phyloP scores from a whole-genome alignment of 2,113 vertebrate species.

The Cettia cetti region DNA sequence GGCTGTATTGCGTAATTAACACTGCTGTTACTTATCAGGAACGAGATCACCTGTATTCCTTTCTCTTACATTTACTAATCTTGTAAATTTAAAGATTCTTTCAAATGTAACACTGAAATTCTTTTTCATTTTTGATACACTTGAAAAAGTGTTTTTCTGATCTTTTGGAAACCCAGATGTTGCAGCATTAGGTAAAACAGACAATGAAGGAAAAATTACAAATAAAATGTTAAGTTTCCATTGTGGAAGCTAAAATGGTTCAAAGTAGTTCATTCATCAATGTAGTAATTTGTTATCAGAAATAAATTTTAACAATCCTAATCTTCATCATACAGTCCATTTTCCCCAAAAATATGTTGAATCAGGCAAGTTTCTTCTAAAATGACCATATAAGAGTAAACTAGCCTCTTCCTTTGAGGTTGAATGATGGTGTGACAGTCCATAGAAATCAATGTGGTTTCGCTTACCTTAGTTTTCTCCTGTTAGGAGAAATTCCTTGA shows the following conservation, averaged over 20 bases:
- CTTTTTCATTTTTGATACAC: background rate
- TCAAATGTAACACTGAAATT: background rate
- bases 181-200: background rate
- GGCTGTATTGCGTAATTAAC: background rate
- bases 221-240: background rate
- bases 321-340: background rate
- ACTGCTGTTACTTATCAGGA: background rate
- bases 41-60: background rate
- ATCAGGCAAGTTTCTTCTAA: background rate
- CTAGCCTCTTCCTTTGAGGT: background rate
- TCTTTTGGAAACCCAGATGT: background rate
- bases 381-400: background rate
- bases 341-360: background rate
- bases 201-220: background rate
- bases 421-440: background rate
- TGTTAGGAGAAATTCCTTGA: background rate
- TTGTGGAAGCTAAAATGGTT: background rate
- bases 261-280: background rate
- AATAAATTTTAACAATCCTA: background rate
- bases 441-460: background rate
- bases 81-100: background rate
- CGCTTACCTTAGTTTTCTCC: background rate
- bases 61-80: background rate
- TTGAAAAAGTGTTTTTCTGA: background rate
- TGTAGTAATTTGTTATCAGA: background rate